Evolutionary conservation across 2,888 invertebrate genomes (phyloP), one percentile per base, ranked within the genome.

Genomic region (Aspidiotus rigidus): DNA sequence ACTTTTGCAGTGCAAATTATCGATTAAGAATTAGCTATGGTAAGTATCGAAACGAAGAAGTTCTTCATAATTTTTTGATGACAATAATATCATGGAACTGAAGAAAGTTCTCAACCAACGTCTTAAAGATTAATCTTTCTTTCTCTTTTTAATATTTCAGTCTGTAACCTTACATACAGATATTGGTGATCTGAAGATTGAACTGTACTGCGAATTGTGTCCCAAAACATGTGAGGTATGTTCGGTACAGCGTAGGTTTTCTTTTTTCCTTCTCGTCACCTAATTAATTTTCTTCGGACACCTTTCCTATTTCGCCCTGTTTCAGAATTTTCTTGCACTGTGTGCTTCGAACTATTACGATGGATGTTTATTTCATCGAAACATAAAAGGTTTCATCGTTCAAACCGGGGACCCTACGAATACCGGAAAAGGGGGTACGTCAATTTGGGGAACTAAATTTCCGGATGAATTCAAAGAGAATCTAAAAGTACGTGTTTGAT

Each of bases 401-500:
- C 90, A 90, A 80, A 89, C 88, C 59, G 85, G 84, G 28, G 90
- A 90, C 79, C 92, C 90, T n/a, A 83, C 85, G 75, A 93, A 93
- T 40, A 94, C 92, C 0, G 98, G 99, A 0, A 99, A 99, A 85
- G 95, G 94, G 64, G 99, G 99, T 0, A 86, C 85, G 67, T 96
- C 96, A 49, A 97, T 99, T 76, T 99, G 97, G 97, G 91, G 91
- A 11, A 84, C 84, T 73, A 95, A 93, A 77, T 99, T 98, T 82
- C 94, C 95, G 78, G 99, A 99, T 79, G 99, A 99, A 81, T 90
- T 98, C 73, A 89, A 90, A 77, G 95, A 97, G 77, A 91, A 92
- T 74, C 77, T 99, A 56, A 97, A 93, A 83, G 89, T 89, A 78
- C 74, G 71, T 71, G 13, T 54, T 9, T 54, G 13, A 1, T 5